Percentiles rank a stretch among this genome's conserved stretches.
Evolutionary conservation across 2,797 vertebrate species (phyloP).

Genomic region (Leptatherina wallacei): DNA sequence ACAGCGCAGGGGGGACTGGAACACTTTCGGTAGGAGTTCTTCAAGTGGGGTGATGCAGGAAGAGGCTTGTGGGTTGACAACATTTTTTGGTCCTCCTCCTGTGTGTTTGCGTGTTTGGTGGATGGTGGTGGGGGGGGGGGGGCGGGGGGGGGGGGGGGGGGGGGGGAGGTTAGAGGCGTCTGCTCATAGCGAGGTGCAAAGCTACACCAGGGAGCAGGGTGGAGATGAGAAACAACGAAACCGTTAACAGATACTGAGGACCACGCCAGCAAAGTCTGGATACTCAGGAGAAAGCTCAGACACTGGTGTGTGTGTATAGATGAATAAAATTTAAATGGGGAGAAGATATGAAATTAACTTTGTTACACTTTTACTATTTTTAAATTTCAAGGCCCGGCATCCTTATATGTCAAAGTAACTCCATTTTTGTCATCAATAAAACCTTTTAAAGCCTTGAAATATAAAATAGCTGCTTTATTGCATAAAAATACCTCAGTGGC

Average conservation of each 20-base stretch:
- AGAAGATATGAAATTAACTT: neutral
- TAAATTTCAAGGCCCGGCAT: neutral
- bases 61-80: slow-evolving; percentile 82
- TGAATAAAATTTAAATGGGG: neutral
- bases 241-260: slow-evolving; percentile 86
- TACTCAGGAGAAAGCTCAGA: slow-evolving; percentile 36
- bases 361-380: neutral
- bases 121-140: slow-evolving; percentile 18
- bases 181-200: slow-evolving; percentile 66
- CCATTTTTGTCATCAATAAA: neutral
- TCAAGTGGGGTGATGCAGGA: slow-evolving; percentile 77
- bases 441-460: neutral
- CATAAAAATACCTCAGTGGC: neutral
- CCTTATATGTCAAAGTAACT: neutral
- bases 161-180: slow-evolving; percentile 51
- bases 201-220: slow-evolving; percentile 78
- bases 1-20: slow-evolving; percentile 52
- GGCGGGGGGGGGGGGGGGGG: slow-evolving; percentile 22
- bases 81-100: slow-evolving; percentile 62
- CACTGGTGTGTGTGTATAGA: neutral
- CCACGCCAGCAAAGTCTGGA: slow-evolving; percentile 68
- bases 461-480: neutral
- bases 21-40: slow-evolving; percentile 67
- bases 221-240: slow-evolving; percentile 82
- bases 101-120: slow-evolving; percentile 31